Base-by-base conservation (phyloP, 2,797 vertebrate genomes). In the Semaprochilodus insignis region DNA sequence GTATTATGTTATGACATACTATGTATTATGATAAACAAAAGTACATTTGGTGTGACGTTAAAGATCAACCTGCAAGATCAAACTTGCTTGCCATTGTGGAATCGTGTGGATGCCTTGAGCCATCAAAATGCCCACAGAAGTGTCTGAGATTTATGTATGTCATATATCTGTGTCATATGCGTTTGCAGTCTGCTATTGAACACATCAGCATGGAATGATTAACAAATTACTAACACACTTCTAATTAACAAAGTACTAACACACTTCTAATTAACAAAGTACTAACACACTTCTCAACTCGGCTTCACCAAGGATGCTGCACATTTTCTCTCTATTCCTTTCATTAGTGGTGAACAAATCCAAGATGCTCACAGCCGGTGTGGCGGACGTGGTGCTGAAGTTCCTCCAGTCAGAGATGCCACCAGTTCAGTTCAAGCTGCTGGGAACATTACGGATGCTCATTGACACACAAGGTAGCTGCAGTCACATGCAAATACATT, bases 321-420 rank as follows among this genome's bases (percentile, higher is more conserved):
- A 15, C 6, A 19, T 27, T 63, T 78, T 31, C 3, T 31, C 21
- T 36, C 21, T 52, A 1, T 6, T 34, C 17, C 63, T 77, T 84
- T 86, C 69, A 77, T 13, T 91, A 99, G 98, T 99, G 93, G 95
- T 98, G 83, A 99, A 99, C 94, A 99, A 99, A 89, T 96, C 97
- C 73, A 99, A 99, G 94, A 99, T 99, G 98, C 94, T 99, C 81
- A 95, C 96, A 17, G 96, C 97, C 36, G 97, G 97, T 0, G 98
- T 99, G 78, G 96, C 97, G 25, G 96, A 97, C 23, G 95, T 97
- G 79, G 98, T 99, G 82, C 89, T 99, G 92, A 99, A 97, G 93
- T 99, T 99, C 84, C 93, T 99, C 83, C 97, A 95, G 87, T 99
- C 98, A 0, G 98, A 99, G 94, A 99, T 99, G 97, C 98, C 98